These are phyloP conservation scores for Drosophila mulleri DNA, from an alignment of 2,888 invertebrate species.

Conservation along the genomic window DNA sequence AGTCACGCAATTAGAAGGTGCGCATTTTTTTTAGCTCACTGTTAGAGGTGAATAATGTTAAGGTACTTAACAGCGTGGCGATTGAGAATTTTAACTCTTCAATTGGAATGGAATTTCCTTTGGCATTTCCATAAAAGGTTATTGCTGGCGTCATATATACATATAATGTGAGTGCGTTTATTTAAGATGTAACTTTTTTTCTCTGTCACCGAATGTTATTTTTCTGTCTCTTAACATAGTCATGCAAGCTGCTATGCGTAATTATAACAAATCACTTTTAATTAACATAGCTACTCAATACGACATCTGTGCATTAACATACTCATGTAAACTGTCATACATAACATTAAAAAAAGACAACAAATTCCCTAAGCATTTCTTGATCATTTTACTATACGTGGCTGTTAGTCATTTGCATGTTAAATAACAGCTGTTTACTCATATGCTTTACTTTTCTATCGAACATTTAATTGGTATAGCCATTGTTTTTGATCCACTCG, in stretches of 20 bases:
- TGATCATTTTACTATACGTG: not conserved
- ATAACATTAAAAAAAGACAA: not conserved
- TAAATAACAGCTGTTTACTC: not conserved
- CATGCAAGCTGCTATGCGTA: not conserved
- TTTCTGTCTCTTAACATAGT: not conserved
- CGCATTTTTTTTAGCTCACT: slow-evolving; percentile 5
- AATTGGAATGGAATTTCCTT: not conserved
- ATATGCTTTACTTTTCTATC: not conserved
- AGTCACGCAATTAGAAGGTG: slow-evolving; percentile 55
- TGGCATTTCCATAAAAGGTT: not conserved
- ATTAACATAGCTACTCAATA: not conserved
- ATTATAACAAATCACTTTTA: not conserved
- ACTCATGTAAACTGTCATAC: not conserved
- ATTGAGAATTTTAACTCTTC: not conserved
- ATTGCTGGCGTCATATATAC: too few species aligned
- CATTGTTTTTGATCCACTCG: slow-evolving; percentile 19
- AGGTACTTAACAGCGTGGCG: not conserved
- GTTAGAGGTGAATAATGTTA: not conserved
- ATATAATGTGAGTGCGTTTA: not conserved
- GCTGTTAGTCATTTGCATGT: not conserved
- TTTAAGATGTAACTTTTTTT: too few species aligned
- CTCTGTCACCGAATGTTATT: too few species aligned
- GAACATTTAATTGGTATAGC: not conserved
- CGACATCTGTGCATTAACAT: not conserved
- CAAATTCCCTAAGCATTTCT: too few species aligned